A percentile compares a stretch with the other conserved stretches of the same genome.
Conservation (phyloP, 2,113 vertebrate genomes). For the Python bivittatus region DNA sequence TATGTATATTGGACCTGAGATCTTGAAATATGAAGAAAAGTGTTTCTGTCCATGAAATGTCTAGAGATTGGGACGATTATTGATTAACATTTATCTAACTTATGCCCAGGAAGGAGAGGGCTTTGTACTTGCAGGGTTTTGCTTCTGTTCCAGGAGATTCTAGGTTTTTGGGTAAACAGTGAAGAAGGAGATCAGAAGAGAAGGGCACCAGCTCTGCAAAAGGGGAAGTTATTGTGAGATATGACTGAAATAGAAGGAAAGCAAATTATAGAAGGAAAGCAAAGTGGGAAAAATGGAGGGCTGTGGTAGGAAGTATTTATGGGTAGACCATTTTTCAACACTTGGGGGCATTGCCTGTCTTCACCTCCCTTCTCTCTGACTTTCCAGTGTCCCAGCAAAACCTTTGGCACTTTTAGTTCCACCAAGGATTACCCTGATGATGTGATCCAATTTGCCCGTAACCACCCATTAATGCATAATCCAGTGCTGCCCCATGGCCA, state of each 20-base stretch:
- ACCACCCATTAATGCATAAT: constrained; percentile 93
- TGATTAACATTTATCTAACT: neutral
- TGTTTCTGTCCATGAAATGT: neutral
- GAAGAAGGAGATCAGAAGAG: neutral
- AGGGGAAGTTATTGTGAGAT: neutral
- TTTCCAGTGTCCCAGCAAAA: constrained; percentile 93
- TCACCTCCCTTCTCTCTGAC: neutral
- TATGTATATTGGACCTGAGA: constrained; percentile 62
- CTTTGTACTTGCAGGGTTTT: neutral
- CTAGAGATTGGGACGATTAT: too few relatives aligned
- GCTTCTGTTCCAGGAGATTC: neutral
- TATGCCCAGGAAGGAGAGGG: neutral
- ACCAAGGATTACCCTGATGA: constrained; percentile 95
- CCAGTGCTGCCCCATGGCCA: constrained; percentile 81
- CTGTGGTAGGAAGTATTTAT: neutral
- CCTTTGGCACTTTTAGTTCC: constrained; percentile 92
- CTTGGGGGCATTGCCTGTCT: neutral
- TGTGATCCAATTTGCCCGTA: constrained; percentile 91
- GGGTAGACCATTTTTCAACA: neutral
- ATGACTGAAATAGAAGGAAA: neutral
- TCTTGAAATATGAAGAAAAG: neutral
- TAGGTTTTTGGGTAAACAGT: neutral
- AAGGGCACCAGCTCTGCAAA: neutral
- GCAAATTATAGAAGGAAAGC: neutral
- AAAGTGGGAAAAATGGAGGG: neutral